A percentile compares a stretch with the other conserved stretches of the same genome.
These are phyloP conservation scores for Heliconius hewitsoni DNA, from an alignment of 1,140 invertebrate genomes.

Conservation along the genomic window DNA sequence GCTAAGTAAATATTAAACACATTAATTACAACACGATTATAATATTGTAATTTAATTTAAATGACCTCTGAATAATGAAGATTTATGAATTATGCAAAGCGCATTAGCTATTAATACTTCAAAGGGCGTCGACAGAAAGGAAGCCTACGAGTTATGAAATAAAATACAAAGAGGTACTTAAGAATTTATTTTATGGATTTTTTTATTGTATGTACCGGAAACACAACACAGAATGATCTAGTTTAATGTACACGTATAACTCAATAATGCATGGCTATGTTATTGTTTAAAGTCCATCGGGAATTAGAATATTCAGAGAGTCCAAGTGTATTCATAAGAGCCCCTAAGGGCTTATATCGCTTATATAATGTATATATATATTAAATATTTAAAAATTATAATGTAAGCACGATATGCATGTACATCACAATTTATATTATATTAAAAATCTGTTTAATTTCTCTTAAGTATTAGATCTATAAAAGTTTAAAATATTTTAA, in stretches of 20 bases:
- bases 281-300: not conserved
- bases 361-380: not conserved
- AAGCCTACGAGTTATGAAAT: conserved; percentile 37
- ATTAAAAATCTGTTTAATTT: too few relatives aligned
- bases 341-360: not conserved
- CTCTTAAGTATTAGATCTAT: too few relatives aligned
- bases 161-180: conserved; percentile 15
- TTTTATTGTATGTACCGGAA: conserved; percentile 20
- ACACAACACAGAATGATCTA: not conserved
- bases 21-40: conserved; percentile 15
- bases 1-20: not conserved
- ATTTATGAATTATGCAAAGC: conserved; percentile 42
- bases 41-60: conserved; percentile 13
- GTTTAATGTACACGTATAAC: not conserved
- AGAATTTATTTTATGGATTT: conserved; percentile 1
- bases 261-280: not conserved
- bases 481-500: too few relatives aligned
- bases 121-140: conserved; percentile 42
- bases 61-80: conserved; percentile 32
- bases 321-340: not conserved
- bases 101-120: conserved; percentile 29
- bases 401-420: too few relatives aligned
- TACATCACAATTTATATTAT: too few relatives aligned
- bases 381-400: too few relatives aligned
- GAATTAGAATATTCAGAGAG: not conserved